Percentiles rank a stretch among this genome's conserved stretches.
These are phyloP conservation scores for Leucophenga maculata DNA, from an alignment of 2,888 invertebrate genomes.

Conservation along the genomic window DNA sequence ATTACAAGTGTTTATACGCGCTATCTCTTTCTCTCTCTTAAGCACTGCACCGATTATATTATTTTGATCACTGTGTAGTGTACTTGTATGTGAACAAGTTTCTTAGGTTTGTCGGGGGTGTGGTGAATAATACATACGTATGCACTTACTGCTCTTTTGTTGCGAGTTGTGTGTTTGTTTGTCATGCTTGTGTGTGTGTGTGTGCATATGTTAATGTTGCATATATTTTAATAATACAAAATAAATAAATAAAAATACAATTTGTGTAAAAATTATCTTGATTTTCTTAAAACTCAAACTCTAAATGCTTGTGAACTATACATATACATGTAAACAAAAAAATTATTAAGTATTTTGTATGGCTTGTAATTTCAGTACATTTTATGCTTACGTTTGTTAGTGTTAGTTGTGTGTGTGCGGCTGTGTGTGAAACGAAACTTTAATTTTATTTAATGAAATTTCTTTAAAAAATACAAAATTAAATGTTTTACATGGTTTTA, in stretches of 20 bases:
- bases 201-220: not conserved
- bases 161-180: no score
- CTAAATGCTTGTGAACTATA: no score
- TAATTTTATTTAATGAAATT: no score
- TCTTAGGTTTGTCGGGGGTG: constrained; percentile 36
- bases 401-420: not conserved
- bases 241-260: not conserved
- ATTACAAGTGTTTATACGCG: no score
- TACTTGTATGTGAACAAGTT: constrained; percentile 17
- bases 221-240: not conserved
- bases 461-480: no score
- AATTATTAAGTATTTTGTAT: no score
- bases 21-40: not conserved
- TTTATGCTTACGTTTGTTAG: not conserved
- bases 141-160: not conserved
- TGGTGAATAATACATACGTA: constrained; percentile 45
- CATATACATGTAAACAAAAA: no score
- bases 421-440: not conserved
- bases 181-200: not conserved
- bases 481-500: no score
- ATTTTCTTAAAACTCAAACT: no score
- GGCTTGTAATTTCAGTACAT: no score
- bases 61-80: not conserved
- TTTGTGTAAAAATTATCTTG: no score
- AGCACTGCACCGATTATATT: not conserved